phyloP scores from a whole-genome alignment of 2,888 invertebrate genomes.

The Hypomecis punctinalis region DNA sequence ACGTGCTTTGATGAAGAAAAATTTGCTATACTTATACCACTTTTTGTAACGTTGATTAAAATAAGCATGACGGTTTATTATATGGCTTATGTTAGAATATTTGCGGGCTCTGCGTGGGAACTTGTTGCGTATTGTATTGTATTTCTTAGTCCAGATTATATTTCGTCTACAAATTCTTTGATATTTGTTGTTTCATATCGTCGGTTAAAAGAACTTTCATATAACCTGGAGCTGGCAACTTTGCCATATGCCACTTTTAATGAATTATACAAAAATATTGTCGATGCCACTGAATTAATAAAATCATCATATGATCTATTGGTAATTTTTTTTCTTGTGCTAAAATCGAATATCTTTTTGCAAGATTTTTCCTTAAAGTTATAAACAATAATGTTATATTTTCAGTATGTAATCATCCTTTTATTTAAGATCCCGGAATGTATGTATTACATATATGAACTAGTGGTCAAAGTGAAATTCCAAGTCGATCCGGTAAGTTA shows the following conservation, averaged over 20 bases:
- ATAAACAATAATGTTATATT: neutral
- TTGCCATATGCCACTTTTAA: neutral
- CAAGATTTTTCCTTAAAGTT: neutral
- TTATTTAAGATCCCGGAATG: slow-evolving; percentile 7
- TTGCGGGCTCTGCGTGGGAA: neutral
- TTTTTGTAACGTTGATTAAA: neutral
- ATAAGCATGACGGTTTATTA: neutral
- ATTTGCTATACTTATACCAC: neutral
- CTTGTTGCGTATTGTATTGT: neutral
- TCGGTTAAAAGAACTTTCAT: neutral
- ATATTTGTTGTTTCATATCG: neutral
- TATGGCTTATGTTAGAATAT: neutral
- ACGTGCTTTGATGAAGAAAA: neutral
- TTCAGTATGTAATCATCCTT: neutral
- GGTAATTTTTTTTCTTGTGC: slow-evolving; percentile 1
- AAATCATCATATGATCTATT: slow-evolving; percentile 14
- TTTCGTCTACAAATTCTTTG: slow-evolving; percentile 1
- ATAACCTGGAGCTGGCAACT: neutral
- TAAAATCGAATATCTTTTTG: neutral
- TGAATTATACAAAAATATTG: slow-evolving; percentile 9
- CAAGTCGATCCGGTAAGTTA: neutral
- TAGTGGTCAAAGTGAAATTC: neutral
- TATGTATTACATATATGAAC: slow-evolving; percentile 2
- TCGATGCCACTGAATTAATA: slow-evolving; percentile 3
- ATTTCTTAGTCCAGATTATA: slow-evolving; percentile 2